Evolutionary conservation across 2,113 vertebrate species (phyloP).

Genomic region (Columbina picui): DNA sequence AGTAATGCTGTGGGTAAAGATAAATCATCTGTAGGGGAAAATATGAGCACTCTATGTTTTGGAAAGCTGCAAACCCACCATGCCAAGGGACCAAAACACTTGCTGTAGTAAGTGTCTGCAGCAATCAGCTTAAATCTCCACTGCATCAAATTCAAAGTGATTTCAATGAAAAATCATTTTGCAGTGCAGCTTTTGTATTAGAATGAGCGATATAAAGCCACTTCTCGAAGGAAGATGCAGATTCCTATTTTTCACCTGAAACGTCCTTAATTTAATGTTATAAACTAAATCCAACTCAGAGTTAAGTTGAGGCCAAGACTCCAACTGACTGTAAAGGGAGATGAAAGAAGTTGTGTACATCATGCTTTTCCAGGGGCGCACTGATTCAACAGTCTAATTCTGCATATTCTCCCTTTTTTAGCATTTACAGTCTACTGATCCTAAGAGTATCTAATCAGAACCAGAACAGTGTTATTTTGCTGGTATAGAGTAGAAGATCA

Average conservation of each 20-base stretch:
- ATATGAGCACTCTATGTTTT: neutral
- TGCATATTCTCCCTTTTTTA: neutral
- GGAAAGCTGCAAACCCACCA: neutral
- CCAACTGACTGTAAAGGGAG: neutral
- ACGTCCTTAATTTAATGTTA: neutral
- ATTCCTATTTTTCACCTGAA: neutral
- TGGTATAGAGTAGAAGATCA: neutral
- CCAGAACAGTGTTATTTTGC: neutral
- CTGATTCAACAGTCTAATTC: neutral
- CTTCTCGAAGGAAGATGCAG: neutral
- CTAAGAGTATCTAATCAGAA: neutral
- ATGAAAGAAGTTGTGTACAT: neutral
- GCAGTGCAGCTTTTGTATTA: neutral
- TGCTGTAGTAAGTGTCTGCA: neutral
- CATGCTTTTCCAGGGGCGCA: neutral
- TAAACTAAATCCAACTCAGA: neutral
- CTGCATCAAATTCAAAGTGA: neutral
- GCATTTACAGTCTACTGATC: neutral
- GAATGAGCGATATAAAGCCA: neutral
- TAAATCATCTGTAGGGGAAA: constrained; percentile 27
- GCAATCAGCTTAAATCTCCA: neutral
- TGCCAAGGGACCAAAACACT: neutral
- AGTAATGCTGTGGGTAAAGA: constrained; percentile 37
- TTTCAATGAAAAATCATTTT: constrained; percentile 14
- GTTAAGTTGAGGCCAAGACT: neutral